A percentile compares a stretch with the other conserved stretches of the same genome.
Conservation (phyloP, 2,888 invertebrate genomes). For the Byasa hedistus region DNA sequence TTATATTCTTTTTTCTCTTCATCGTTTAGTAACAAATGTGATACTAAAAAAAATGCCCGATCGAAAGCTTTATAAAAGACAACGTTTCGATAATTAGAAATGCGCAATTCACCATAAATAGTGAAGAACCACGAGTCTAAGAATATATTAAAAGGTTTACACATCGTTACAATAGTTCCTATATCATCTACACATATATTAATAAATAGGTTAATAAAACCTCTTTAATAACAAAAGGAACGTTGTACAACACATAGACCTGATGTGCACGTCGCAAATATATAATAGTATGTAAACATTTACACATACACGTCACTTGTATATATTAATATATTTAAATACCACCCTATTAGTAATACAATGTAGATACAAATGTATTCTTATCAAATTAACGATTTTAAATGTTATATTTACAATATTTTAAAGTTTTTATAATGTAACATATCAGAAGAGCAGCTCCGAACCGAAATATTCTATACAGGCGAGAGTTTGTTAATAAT, state of each 20-base stretch:
- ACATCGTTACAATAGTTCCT: conserved; percentile 39
- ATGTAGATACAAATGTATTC: conserved; percentile 60
- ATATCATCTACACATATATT: conserved; percentile 58
- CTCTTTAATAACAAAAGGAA: conserved; percentile 68
- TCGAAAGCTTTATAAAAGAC: too few relatives aligned
- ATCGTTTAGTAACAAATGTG: too few relatives aligned
- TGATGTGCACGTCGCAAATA: conserved; percentile 51
- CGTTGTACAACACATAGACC: conserved; percentile 66
- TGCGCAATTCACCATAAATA: conserved; percentile 53
- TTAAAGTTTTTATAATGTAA: conserved; percentile 46
- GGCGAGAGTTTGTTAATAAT: not conserved
- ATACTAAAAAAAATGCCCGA: too few relatives aligned
- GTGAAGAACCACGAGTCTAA: conserved; percentile 6
- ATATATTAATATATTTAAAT: conserved; percentile 49
- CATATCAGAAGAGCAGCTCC: not conserved
- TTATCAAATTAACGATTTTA: conserved; percentile 56
- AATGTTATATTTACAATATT: conserved; percentile 62
- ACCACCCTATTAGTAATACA: conserved; percentile 46
- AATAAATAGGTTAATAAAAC: conserved; percentile 66
- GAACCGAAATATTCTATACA: conserved; percentile 2
- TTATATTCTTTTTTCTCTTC: too few relatives aligned
- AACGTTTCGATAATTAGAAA: conserved; percentile 35
- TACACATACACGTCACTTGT: conserved; percentile 50
- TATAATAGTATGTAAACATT: conserved; percentile 50
- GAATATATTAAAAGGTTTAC: conserved; percentile 12